phyloP scores from a whole-genome alignment of 2,888 invertebrate species.

The Mellilla xanthometata region DNA sequence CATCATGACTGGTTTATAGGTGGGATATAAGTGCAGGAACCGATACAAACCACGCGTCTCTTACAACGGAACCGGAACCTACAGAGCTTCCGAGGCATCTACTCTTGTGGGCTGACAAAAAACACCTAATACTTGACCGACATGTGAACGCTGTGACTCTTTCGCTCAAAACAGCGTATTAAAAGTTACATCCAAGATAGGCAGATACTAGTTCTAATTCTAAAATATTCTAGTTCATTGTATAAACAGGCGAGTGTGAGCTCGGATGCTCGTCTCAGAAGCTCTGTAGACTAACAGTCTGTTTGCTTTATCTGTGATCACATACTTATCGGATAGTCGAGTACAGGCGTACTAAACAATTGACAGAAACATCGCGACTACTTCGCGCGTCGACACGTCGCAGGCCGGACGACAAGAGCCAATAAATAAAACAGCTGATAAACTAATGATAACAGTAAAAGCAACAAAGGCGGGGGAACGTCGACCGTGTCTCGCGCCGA shows the following conservation, averaged over 20 bases:
- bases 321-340: conserved; percentile 24
- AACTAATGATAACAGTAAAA: conserved; percentile 12
- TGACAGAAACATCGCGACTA: conserved; percentile 51
- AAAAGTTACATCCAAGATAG: no score
- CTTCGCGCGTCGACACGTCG: conserved; percentile 42
- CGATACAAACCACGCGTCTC: conserved; percentile 40
- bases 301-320: conserved; percentile 18
- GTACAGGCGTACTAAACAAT: conserved; percentile 46
- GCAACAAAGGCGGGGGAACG: conserved; percentile 13
- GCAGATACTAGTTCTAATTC: neutral
- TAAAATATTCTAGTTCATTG: no score
- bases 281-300: conserved; percentile 16
- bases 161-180: no score
- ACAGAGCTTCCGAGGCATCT: conserved; percentile 7
- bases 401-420: conserved; percentile 5
- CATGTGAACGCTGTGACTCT: no score
- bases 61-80: conserved; percentile 27
- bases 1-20: conserved; percentile 74
- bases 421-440: conserved; percentile 7
- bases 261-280: conserved; percentile 8
- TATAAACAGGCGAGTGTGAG: neutral
- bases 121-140: no score
- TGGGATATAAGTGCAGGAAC: conserved; percentile 71
- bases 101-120: no score
- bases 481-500: conserved; percentile 52